Evolutionary conservation across 2,113 vertebrate genomes (phyloP).

Genomic region (Gasterosteus nipponicus): DNA sequence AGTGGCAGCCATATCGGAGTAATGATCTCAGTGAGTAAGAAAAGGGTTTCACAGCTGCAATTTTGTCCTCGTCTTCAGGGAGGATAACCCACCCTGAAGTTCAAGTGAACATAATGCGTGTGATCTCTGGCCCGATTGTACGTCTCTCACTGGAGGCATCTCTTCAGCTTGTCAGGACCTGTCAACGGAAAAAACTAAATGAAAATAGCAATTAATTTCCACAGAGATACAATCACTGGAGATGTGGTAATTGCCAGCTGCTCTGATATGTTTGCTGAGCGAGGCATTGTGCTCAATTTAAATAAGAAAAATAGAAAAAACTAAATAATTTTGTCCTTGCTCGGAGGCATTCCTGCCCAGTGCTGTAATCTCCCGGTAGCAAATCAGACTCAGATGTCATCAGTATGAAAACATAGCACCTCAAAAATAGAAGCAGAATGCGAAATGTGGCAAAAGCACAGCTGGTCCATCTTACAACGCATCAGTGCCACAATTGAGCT

Average conservation of each 20-base stretch:
- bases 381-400: slow-evolving; percentile 52
- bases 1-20: neutral
- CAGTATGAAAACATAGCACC: slow-evolving; percentile 52
- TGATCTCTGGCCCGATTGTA: slow-evolving; percentile 23
- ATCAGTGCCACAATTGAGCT: slow-evolving; percentile 72
- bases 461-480: slow-evolving; percentile 72
- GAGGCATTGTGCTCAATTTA: slow-evolving; percentile 50
- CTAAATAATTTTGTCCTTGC: slow-evolving; percentile 70
- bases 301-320: neutral
- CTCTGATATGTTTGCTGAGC: slow-evolving; percentile 55
- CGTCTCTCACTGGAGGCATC: slow-evolving; percentile 33
- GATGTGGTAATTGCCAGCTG: slow-evolving; percentile 59
- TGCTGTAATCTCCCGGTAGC: slow-evolving; percentile 58
- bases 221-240: slow-evolving; percentile 53
- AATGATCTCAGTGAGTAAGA: slow-evolving; percentile 21
- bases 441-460: slow-evolving; percentile 45
- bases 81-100: slow-evolving; percentile 26
- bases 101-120: slow-evolving; percentile 15
- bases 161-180: slow-evolving; percentile 53
- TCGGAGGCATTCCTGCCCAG: slow-evolving; percentile 60
- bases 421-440: slow-evolving; percentile 53
- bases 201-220: slow-evolving; percentile 68
- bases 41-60: slow-evolving; percentile 33
- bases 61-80: slow-evolving; percentile 28
- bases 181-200: slow-evolving; percentile 60